These are phyloP conservation scores for Plebejus melissa DNA, from an alignment of 2,888 invertebrate genomes.

Conservation along the genomic window DNA sequence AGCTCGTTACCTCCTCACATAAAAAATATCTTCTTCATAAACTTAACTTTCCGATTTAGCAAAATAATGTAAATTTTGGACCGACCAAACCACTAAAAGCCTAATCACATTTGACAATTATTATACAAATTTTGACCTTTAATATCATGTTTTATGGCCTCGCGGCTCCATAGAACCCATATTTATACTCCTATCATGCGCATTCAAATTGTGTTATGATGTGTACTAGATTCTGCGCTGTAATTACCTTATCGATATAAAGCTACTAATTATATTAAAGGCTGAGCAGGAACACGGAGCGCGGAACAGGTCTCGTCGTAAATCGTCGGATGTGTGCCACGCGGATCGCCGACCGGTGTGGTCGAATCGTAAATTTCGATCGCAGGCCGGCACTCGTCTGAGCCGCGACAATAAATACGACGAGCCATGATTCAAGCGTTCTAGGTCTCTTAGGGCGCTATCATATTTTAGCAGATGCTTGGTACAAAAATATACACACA, in stretches of 20 bases:
- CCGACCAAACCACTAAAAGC: neutral
- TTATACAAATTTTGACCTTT: neutral
- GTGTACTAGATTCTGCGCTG: neutral
- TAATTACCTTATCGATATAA: slow-evolving; percentile 21
- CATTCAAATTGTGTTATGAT: slow-evolving; percentile 13
- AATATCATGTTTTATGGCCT: neutral
- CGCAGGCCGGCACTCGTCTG: slow-evolving; percentile 35
- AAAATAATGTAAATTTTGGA: neutral
- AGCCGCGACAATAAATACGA: slow-evolving; percentile 31
- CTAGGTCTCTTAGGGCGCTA: slow-evolving; percentile 12
- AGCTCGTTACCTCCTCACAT: neutral
- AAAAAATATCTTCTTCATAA: neutral
- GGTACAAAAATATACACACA: neutral
- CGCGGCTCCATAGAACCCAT: neutral
- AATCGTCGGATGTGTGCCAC: slow-evolving; percentile 37
- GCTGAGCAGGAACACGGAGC: slow-evolving; percentile 27
- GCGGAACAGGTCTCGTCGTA: slow-evolving; percentile 35
- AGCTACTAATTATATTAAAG: slow-evolving; percentile 22
- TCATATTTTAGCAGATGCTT: neutral
- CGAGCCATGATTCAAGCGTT: slow-evolving; percentile 29
- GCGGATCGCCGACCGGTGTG: slow-evolving; percentile 42
- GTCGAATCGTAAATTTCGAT: slow-evolving; percentile 50
- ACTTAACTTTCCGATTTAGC: neutral
- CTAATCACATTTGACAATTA: neutral
- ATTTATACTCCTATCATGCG: neutral